Evolutionary conservation across 2,113 vertebrate genomes (phyloP).

Genomic region (Globicephala melas): DNA sequence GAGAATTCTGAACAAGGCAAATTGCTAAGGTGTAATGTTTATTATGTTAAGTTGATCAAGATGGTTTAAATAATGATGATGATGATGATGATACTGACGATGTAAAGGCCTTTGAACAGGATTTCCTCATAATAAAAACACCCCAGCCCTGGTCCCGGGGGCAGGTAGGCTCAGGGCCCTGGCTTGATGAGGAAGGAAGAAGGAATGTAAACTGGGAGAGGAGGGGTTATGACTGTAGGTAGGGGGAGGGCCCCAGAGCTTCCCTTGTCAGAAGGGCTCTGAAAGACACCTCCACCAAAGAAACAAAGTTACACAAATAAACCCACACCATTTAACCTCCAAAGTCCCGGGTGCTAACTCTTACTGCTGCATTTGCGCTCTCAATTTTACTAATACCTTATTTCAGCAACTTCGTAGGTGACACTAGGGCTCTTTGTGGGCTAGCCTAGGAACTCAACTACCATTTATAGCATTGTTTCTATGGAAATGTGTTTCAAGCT

Average conservation of each 20-base stretch:
- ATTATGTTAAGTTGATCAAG: neutral
- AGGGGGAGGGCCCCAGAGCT: neutral
- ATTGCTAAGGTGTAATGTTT: constrained; percentile 6
- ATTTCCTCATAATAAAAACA: constrained; percentile 40
- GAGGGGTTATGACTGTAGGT: neutral
- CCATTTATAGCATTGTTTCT: constrained; percentile 76
- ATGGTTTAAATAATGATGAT: neutral
- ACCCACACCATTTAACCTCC: constrained; percentile 33
- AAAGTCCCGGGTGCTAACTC: neutral
- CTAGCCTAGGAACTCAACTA: constrained; percentile 61
- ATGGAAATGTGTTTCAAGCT: constrained; percentile 73
- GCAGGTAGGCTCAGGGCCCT: neutral
- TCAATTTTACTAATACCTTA: constrained; percentile 66
- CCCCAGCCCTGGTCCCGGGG: neutral
- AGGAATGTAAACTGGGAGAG: neutral
- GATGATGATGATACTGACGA: neutral
- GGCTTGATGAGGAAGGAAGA: neutral
- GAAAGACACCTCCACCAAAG: constrained; percentile 23
- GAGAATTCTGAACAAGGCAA: neutral
- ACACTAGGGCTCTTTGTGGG: constrained; percentile 56
- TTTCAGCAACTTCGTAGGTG: constrained; percentile 51
- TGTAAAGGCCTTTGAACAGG: neutral
- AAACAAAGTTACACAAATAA: constrained; percentile 48
- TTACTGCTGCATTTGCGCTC: neutral
- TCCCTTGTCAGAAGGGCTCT: constrained; percentile 1